These are phyloP conservation scores for Coenonympha arcania DNA, from an alignment of 2,888 invertebrate species.

Conservation along the genomic window DNA sequence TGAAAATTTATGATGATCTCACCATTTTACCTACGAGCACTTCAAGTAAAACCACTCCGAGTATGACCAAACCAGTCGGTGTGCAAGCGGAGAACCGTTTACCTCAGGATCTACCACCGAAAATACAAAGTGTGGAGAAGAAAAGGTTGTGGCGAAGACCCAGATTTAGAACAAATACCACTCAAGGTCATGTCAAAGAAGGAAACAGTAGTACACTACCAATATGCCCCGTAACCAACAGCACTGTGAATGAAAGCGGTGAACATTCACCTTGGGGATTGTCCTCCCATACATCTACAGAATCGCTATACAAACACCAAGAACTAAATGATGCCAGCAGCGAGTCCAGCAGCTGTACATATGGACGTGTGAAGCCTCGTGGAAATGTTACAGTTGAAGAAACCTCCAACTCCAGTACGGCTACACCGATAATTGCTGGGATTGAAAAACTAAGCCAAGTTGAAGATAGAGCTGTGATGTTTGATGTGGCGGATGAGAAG, in stretches of 20 bases:
- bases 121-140: too few relatives aligned
- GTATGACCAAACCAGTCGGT: not conserved
- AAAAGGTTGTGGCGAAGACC: not conserved
- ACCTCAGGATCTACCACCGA: not conserved
- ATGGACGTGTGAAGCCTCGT: not conserved
- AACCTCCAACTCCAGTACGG: not conserved
- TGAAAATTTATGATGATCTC: not conserved
- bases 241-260: not conserved
- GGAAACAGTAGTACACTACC: not conserved
- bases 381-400: not conserved
- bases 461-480: slow-evolving; percentile 37
- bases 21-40: too few relatives aligned
- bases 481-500: slow-evolving; percentile 38
- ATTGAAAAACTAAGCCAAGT: not conserved
- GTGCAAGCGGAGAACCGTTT: not conserved
- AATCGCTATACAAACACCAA: not conserved
- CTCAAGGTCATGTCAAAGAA: not conserved
- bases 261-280: not conserved
- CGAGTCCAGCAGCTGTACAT: not conserved
- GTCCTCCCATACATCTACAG: not conserved
- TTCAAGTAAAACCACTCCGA: too few relatives aligned
- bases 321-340: not conserved
- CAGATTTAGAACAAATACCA: not conserved
- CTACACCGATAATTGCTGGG: not conserved
- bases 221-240: not conserved